These are phyloP conservation scores for Eurosta solidaginis DNA, from an alignment of 1,140 invertebrate genomes.

Conservation along the genomic window DNA sequence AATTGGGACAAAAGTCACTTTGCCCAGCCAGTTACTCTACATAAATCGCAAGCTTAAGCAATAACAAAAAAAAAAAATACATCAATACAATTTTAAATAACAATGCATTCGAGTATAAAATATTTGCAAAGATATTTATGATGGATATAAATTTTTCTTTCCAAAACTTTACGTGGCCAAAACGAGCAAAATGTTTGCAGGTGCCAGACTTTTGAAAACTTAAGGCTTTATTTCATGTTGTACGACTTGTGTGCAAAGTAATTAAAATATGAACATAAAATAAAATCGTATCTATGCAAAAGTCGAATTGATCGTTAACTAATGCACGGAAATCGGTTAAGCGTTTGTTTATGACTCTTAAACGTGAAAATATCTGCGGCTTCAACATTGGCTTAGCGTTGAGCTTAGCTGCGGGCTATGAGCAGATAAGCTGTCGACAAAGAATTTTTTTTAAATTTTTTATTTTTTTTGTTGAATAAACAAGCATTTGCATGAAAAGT, in stretches of 20 bases:
- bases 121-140: not conserved
- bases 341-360: not conserved
- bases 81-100: not conserved
- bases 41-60: not conserved
- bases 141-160: not conserved
- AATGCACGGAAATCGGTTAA: not conserved
- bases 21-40: not conserved
- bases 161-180: too few species aligned
- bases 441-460: too few species aligned
- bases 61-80: not conserved
- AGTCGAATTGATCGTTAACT: not conserved
- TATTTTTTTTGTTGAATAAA: not conserved
- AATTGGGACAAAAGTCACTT: not conserved
- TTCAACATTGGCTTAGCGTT: not conserved
- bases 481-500: not conserved
- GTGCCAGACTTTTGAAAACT: not conserved
- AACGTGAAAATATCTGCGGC: not conserved
- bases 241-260: not conserved
- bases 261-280: constrained; percentile 19
- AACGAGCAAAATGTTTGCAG: not conserved
- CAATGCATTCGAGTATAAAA: too few species aligned
- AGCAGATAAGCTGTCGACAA: not conserved
- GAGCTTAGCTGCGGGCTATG: not conserved
- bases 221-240: not conserved
- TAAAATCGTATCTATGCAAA: not conserved